Base-by-base conservation (phyloP, 2,113 vertebrate species). In the Elaphurus davidianus region DNA sequence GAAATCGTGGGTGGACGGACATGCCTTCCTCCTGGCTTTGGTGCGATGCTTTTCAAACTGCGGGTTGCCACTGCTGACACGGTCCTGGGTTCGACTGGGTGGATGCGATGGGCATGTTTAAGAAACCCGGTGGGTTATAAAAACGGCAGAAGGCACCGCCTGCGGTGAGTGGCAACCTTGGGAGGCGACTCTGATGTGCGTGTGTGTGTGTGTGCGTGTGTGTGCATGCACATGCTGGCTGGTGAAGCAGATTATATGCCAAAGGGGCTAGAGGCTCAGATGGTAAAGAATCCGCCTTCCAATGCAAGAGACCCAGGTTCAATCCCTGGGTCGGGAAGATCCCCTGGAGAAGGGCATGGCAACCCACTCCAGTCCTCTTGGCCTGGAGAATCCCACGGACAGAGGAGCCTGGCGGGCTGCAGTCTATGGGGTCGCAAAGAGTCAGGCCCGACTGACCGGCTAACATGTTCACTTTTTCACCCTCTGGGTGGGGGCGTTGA, bases 1-100 rank as follows among this genome's bases (percentile, higher is more conserved):
- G 40, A 15, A 27, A 3, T 25, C 0, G 0, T 30, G 3, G 16
- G 2, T 13, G 11, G 28, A 3, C 2, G 1, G 11, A 6, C 3
- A 2, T 0, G 25, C 43, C 5, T 3, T 12, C 28, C 1, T 47
- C 17, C 47, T 13, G 43, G 25, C 6, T 13, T 25, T 6, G 25
- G 9, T 9, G 62, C 0, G 3, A 9, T 23, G 50, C 0, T 23
- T 55, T 23, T 14, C 21, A 28, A 55, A 67, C 47, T 9, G 9
- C 19, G 7, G 7, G 14, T 47, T 3, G 6, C 5, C 25, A 28
- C 30, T 11, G 7, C 1, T n/a, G 16, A 47, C 60, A 55, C 0
- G 14, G 33, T 7, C 23, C 4, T 57, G 43, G 19, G 33, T 11
- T n/a, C 1, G 2, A 10, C 0, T 19, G 13, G 17, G 4, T 13